Conservation (phyloP, 1,140 invertebrate species). For the Drosophila cardini region DNA sequence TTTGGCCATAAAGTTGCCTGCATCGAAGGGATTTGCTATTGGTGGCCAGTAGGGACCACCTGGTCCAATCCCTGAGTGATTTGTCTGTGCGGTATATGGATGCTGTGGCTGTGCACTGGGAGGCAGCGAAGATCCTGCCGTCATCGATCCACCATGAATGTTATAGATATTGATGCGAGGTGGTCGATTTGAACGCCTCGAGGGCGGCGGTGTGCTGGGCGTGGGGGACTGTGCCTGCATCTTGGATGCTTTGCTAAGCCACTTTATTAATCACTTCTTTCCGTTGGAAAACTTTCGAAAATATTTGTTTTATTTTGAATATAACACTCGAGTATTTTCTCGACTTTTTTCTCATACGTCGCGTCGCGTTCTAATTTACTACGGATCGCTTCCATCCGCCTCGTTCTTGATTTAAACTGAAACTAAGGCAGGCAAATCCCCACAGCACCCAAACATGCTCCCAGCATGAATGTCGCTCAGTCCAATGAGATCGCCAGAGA, state of each 20-base stretch:
- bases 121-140: constrained; percentile 57
- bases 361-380: constrained; percentile 37
- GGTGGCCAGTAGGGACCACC: constrained; percentile 83
- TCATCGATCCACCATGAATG: constrained; percentile 45
- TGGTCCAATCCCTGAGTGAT: constrained; percentile 44
- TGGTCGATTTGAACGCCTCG: constrained; percentile 63
- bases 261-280: background rate
- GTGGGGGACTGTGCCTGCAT: constrained; percentile 39
- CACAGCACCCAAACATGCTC: constrained; percentile 34
- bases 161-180: constrained; percentile 75
- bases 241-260: constrained; percentile 7
- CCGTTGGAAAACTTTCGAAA: background rate
- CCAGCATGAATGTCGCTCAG: constrained; percentile 60
- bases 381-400: constrained; percentile 60
- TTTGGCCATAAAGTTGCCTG: constrained; percentile 90
- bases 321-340: constrained; percentile 43
- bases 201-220: constrained; percentile 63
- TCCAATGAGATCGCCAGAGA: constrained; percentile 24
- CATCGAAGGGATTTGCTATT: constrained; percentile 87
- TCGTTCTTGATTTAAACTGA: constrained; percentile 61
- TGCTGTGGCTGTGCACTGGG: constrained; percentile 70
- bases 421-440: constrained; percentile 47
- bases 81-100: constrained; percentile 67
- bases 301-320: constrained; percentile 60
- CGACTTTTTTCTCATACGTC: constrained; percentile 29